These are phyloP conservation scores for Glyphotaelius pellucidus DNA, from an alignment of 2,888 invertebrate species.

Conservation along the genomic window DNA sequence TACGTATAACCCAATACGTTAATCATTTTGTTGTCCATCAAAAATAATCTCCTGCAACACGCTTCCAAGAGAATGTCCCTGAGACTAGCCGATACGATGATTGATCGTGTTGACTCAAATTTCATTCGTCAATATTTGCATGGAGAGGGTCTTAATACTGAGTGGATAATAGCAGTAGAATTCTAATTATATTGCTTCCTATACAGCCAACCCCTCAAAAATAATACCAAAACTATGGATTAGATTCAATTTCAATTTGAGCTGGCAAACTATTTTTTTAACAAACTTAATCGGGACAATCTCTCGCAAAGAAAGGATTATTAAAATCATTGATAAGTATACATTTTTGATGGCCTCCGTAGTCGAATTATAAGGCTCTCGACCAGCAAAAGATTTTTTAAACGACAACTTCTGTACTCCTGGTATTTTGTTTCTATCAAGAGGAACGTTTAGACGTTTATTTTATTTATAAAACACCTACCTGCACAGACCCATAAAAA, in stretches of 20 bases:
- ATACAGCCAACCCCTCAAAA: not conserved
- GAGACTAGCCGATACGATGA: not conserved
- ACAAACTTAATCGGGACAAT: not conserved
- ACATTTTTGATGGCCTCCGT: no score
- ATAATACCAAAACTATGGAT: not conserved
- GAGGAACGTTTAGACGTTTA: no score
- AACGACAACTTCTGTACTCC: no score
- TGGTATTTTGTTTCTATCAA: no score
- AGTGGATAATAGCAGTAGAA: not conserved
- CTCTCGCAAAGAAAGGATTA: not conserved
- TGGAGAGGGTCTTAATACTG: not conserved
- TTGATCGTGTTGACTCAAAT: conserved; percentile 5
- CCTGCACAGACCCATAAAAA: no score
- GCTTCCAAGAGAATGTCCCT: not conserved
- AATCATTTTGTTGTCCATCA: not conserved
- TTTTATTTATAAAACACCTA: no score
- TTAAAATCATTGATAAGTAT: not conserved
- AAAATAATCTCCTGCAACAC: not conserved
- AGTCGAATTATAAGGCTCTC: no score
- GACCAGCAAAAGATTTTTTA: no score
- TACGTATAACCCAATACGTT: no score
- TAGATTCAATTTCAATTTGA: not conserved
- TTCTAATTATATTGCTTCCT: not conserved
- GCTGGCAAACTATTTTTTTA: not conserved
- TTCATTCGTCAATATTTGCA: not conserved